These are phyloP conservation scores for Ooceraea biroi DNA, from an alignment of 1,140 invertebrate species.

Conservation along the genomic window DNA sequence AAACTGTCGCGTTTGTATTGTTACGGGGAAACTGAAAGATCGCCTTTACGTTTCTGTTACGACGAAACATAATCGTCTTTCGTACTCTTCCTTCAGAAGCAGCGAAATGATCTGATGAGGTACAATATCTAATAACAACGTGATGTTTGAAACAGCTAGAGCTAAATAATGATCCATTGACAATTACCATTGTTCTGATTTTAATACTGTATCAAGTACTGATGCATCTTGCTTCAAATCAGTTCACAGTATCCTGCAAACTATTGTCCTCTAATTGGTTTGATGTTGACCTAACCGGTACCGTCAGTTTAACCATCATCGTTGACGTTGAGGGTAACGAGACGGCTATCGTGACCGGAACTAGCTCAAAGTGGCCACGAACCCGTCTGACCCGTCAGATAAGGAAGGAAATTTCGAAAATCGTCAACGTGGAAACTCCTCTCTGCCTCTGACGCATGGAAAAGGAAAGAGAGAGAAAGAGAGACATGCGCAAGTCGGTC, in stretches of 20 bases:
- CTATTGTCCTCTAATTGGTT: slow-evolving; percentile 3
- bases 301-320: not conserved
- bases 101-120: not conserved
- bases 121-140: not conserved
- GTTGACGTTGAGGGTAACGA: not conserved
- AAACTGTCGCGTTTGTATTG: not conserved
- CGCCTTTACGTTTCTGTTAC: not conserved
- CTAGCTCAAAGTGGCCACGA: not conserved
- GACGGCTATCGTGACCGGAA: not conserved
- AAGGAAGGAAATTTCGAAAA: slow-evolving; percentile 26
- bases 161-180: not conserved
- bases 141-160: slow-evolving; percentile 2
- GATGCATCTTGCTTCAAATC: not conserved
- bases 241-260: slow-evolving; percentile 2
- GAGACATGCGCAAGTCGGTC: not conserved
- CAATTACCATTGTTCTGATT: not conserved
- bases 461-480: not conserved
- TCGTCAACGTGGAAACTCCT: slow-evolving; percentile 3
- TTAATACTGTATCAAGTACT: slow-evolving; percentile 2
- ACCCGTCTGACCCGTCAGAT: not conserved
- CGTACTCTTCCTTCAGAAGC: too few species aligned
- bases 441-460: not conserved
- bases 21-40: not conserved
- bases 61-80: not conserved
- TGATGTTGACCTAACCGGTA: not conserved